Base-by-base conservation (phyloP, 2,797 vertebrate species). In the Antennarius maculatus region DNA sequence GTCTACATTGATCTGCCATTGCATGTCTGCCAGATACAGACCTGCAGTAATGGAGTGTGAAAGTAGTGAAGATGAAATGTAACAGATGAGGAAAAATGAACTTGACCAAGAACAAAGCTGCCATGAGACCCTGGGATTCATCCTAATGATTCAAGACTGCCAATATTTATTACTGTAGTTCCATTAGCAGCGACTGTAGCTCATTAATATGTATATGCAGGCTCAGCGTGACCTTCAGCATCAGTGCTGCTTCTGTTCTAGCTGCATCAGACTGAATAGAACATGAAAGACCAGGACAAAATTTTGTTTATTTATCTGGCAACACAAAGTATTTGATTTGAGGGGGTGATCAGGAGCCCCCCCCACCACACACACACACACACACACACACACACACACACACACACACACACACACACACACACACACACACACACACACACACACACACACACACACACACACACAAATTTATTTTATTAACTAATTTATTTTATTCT, bases 131-230 rank as follows among this genome's bases (percentile, higher is more conserved):
- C 66, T 16, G 6, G 7, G 68, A 79, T 80, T 80, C 74, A 66
- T 69, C 1, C 54, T 48, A 80, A 86, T 76, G 77, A 84, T 81
- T 88, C 66, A 67, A 13, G 46, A 61, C 63, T 86, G 86, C 82
- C 86, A 86, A 88, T 90, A 86, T 88, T 78, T 91, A 83, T 90
- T 84, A 85, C 76, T 63, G 72, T 67, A 58, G 72, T 66, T 85
- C 82, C 84, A 88, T 91, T 90, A 89, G 82, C 54, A 16, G 28
- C 2, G 42, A 68, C 66, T 60, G 54, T 27, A 71, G 73, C 69
- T 85, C 68, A 86, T 87, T 91, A 90, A 84, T 86, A 88, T 80
- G 72, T 55, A 68, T 47, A 59, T 37, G 8, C 66, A 31, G 2
- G n/a, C 79, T 77, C 51, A 0, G 10, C 4, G 37, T 82, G 82